These are phyloP conservation scores for Lacerta bilineata DNA, from an alignment of 2,797 vertebrate species.

Conservation along the genomic window DNA sequence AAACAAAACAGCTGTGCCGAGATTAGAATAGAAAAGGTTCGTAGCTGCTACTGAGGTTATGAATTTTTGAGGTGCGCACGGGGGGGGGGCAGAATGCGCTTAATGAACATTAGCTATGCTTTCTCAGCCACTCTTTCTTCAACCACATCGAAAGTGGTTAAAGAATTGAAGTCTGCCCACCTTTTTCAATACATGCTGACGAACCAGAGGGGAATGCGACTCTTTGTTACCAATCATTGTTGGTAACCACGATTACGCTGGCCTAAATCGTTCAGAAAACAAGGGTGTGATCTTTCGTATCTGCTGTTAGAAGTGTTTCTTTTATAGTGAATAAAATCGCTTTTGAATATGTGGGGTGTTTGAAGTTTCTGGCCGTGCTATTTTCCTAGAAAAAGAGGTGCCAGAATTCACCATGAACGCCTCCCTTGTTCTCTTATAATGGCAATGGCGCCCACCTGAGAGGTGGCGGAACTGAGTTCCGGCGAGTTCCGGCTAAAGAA, in stretches of 20 bases:
- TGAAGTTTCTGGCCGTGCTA: too few relatives aligned
- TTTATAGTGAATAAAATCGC: slow-evolving; percentile 12
- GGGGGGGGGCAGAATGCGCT: not conserved
- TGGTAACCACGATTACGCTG: not conserved
- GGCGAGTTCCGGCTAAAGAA: too few relatives aligned
- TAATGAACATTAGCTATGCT: not conserved
- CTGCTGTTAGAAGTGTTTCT: not conserved
- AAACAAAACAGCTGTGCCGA: not conserved
- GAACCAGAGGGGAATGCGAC: not conserved
- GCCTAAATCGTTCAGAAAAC: not conserved
- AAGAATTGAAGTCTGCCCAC: not conserved
- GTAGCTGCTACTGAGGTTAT: not conserved
- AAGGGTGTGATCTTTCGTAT: not conserved
- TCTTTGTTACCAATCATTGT: not conserved
- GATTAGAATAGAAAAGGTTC: not conserved
- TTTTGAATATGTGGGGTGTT: accelerated
- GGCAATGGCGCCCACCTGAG: too few relatives aligned
- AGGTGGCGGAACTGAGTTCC: too few relatives aligned
- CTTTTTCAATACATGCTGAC: not conserved
- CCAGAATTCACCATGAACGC: too few relatives aligned
- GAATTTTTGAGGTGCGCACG: not conserved
- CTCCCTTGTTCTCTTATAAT: too few relatives aligned
- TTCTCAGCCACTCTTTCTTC: not conserved
- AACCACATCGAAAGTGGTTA: not conserved
- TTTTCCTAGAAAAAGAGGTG: too few relatives aligned